phyloP scores from a whole-genome alignment of 2,797 vertebrate genomes.

The Myotis daubentonii region DNA sequence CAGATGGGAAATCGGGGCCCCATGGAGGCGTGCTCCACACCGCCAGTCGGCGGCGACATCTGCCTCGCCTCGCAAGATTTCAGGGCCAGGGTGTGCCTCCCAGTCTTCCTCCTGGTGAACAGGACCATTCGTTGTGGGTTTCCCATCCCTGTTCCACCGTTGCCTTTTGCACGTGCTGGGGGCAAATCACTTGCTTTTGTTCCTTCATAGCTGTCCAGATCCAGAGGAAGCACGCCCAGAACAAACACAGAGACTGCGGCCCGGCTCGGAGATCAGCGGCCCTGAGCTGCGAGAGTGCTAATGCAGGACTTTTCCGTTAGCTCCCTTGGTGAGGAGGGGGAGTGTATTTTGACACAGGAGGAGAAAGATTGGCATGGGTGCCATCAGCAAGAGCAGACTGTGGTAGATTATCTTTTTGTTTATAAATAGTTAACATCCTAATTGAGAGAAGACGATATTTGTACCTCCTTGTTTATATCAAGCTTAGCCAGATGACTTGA shows the following conservation, averaged over 20 bases:
- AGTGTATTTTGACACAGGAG: slow-evolving; percentile 1
- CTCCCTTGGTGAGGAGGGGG: neutral
- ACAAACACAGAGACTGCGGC: neutral
- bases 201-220: neutral
- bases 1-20: neutral
- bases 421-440: slow-evolving; percentile 21
- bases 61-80: neutral
- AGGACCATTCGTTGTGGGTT: neutral
- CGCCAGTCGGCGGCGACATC: neutral
- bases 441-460: neutral
- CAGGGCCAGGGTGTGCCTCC: neutral
- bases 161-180: neutral
- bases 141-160: neutral
- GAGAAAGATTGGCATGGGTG: neutral
- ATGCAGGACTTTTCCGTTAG: neutral
- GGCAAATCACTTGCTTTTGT: neutral
- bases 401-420: neutral
- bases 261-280: neutral
- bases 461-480: neutral
- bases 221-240: neutral
- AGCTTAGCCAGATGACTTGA: neutral
- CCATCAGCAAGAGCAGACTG: neutral
- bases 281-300: neutral
- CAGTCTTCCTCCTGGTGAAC: neutral
- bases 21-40: neutral